phyloP scores from a whole-genome alignment of 2,888 invertebrate species.

The Nephrotoma guestfalica region DNA sequence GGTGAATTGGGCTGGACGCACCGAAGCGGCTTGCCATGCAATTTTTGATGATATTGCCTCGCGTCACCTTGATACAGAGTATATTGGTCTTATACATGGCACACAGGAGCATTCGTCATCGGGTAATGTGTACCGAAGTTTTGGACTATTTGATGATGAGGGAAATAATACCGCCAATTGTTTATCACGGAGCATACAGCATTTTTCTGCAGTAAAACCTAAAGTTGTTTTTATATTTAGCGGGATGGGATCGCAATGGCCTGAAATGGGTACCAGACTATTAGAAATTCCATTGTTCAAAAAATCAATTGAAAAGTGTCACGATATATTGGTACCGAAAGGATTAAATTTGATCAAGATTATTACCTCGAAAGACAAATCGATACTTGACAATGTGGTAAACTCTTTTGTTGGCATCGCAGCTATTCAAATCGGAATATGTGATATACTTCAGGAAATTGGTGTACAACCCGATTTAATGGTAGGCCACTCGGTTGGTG shows the following conservation, averaged over 20 bases:
- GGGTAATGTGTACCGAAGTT: slow-evolving; percentile 65
- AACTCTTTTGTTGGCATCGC: slow-evolving; percentile 62
- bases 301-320: slow-evolving; percentile 48
- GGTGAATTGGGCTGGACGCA: slow-evolving; percentile 62
- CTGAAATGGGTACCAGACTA: slow-evolving; percentile 64
- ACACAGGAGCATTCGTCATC: slow-evolving; percentile 40
- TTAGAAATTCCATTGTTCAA: slow-evolving; percentile 61
- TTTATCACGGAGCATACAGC: slow-evolving; percentile 42
- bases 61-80: slow-evolving; percentile 45
- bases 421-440: slow-evolving; percentile 46
- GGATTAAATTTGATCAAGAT: slow-evolving; percentile 49
- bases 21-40: slow-evolving; percentile 53
- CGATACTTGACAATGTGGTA: slow-evolving; percentile 46
- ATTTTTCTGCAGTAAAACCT: slow-evolving; percentile 44
- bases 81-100: slow-evolving; percentile 42
- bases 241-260: slow-evolving; percentile 84
- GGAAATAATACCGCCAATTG: slow-evolving; percentile 16
- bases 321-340: slow-evolving; percentile 39
- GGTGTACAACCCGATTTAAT: slow-evolving; percentile 57
- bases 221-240: slow-evolving; percentile 84
- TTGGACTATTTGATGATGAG: slow-evolving; percentile 35
- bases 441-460: slow-evolving; percentile 44
- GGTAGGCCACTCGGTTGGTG: slow-evolving; percentile 87
- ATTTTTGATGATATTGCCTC: slow-evolving; percentile 49
- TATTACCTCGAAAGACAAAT: slow-evolving; percentile 44